A percentile compares a stretch with the other conserved stretches of the same genome.
Conservation (phyloP, 1,140 invertebrate species). For the Heliconius eleuchia region DNA sequence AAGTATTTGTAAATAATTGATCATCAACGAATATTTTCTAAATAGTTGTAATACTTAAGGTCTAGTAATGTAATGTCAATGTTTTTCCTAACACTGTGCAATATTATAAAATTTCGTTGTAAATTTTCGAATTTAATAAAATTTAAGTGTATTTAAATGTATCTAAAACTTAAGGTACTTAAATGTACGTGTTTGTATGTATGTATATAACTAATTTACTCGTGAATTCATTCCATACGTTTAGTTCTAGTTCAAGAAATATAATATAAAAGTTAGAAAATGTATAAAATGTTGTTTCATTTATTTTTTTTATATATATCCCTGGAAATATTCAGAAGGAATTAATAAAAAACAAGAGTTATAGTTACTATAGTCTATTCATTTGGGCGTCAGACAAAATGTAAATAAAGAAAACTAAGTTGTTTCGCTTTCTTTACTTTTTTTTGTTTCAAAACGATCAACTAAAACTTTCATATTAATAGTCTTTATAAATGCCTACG, state of each 20-base stretch:
- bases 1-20: background rate
- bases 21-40: background rate
- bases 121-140: conserved; percentile 42
- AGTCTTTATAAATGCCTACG: too few relatives aligned
- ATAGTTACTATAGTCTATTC: too few relatives aligned
- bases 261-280: conserved; percentile 29
- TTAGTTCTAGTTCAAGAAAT: conserved; percentile 36
- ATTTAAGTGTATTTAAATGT: conserved; percentile 15
- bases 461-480: too few relatives aligned
- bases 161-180: background rate
- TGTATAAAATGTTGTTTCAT: conserved; percentile 26
- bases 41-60: background rate
- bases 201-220: conserved; percentile 12
- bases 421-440: too few relatives aligned
- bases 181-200: conserved; percentile 25
- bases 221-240: conserved; percentile 35
- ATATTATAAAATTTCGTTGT: conserved; percentile 33
- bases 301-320: background rate
- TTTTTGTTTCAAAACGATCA: too few relatives aligned
- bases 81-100: conserved; percentile 30
- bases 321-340: too few relatives aligned
- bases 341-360: too few relatives aligned
- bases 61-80: background rate
- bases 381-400: too few relatives aligned
- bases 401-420: too few relatives aligned